Evolutionary conservation across 2,797 vertebrate species (phyloP).

Genomic region (Ctenopoma multispine): DNA sequence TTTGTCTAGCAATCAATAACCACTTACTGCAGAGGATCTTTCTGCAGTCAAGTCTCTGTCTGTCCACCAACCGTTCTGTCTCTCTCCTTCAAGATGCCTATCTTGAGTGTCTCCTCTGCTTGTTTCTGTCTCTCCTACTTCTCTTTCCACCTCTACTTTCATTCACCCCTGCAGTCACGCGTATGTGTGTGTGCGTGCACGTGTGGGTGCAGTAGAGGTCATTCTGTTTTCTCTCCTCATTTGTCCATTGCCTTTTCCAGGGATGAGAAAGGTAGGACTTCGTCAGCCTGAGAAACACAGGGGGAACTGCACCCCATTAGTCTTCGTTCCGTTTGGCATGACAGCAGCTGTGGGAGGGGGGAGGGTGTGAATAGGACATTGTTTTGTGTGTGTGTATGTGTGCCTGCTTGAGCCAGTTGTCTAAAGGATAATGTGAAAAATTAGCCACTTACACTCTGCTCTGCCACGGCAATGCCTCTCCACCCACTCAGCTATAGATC

Average conservation of each 20-base stretch:
- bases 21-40: slow-evolving; percentile 75
- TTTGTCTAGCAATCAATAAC: slow-evolving; percentile 76
- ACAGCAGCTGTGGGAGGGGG: slow-evolving; percentile 38
- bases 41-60: slow-evolving; percentile 62
- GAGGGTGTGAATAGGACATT: slow-evolving; percentile 17
- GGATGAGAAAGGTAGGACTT: slow-evolving; percentile 41
- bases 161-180: slow-evolving; percentile 60
- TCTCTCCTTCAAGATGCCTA: slow-evolving; percentile 39
- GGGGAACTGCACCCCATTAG: slow-evolving; percentile 53
- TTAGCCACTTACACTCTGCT: slow-evolving; percentile 56
- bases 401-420: slow-evolving; percentile 56
- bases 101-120: slow-evolving; percentile 48
- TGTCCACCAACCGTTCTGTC: slow-evolving; percentile 41
- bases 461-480: slow-evolving; percentile 41
- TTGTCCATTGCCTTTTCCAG: slow-evolving; percentile 40
- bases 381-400: slow-evolving; percentile 20
- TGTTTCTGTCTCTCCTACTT: slow-evolving; percentile 30
- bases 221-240: slow-evolving; percentile 64
- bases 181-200: neutral
- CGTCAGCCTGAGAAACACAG: slow-evolving; percentile 35
- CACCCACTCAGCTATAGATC: slow-evolving; percentile 59
- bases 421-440: slow-evolving; percentile 61
- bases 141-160: slow-evolving; percentile 25
- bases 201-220: slow-evolving; percentile 65
- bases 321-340: slow-evolving; percentile 34